phyloP scores from a whole-genome alignment of 2,888 invertebrate species.

The Empis stercorea region DNA sequence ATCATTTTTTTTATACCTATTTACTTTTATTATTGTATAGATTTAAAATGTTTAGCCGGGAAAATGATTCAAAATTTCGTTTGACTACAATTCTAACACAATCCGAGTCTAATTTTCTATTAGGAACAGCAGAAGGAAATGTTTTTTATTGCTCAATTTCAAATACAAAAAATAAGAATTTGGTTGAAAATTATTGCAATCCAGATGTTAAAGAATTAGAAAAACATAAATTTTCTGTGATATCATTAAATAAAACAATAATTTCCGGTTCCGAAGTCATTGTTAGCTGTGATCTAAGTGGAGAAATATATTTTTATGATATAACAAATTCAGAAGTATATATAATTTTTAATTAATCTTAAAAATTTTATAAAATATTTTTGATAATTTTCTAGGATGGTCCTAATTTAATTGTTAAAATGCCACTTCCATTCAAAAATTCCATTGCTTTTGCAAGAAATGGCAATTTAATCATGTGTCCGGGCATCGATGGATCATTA shows the following conservation, averaged over 20 bases:
- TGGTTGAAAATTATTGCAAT: slow-evolving; percentile 14
- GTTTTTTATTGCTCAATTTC: slow-evolving; percentile 25
- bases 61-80: not conserved
- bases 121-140: slow-evolving; percentile 30
- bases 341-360: not conserved
- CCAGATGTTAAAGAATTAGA: slow-evolving; percentile 18
- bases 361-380: not conserved
- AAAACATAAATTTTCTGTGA: slow-evolving; percentile 28
- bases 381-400: slow-evolving; percentile 18
- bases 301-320: slow-evolving; percentile 30
- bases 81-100: slow-evolving; percentile 22
- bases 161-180: slow-evolving; percentile 15
- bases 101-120: slow-evolving; percentile 23
- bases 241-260: slow-evolving; percentile 20
- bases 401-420: slow-evolving; percentile 24
- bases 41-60: slow-evolving; percentile 6
- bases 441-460: slow-evolving; percentile 25
- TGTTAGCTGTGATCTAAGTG: slow-evolving; percentile 32
- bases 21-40: slow-evolving; percentile 3
- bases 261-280: slow-evolving; percentile 21
- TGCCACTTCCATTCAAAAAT: slow-evolving; percentile 33
- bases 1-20: not conserved
- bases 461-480: slow-evolving; percentile 27
- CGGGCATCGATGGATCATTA: slow-evolving; percentile 27
- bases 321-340: slow-evolving; percentile 22